Conservation (phyloP, 2,113 vertebrate genomes). For the Peromyscus leucopus region DNA sequence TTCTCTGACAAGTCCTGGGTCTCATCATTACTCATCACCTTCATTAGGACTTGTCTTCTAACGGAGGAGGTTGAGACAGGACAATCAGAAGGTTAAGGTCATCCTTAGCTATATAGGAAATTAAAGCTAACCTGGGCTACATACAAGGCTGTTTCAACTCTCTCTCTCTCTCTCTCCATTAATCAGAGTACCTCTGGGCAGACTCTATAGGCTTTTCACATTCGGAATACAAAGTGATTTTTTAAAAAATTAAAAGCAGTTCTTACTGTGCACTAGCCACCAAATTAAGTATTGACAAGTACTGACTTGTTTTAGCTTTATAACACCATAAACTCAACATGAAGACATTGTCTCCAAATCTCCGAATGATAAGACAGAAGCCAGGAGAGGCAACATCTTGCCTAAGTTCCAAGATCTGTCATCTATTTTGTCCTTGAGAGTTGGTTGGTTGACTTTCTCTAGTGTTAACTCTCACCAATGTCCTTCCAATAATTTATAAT, state of each 20-base stretch:
- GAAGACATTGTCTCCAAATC: background rate
- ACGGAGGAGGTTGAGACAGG: background rate
- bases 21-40: background rate
- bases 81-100: background rate
- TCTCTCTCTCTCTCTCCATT: background rate
- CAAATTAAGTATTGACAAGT: background rate
- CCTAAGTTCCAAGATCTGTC: background rate
- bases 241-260: background rate
- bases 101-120: background rate
- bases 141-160: background rate
- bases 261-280: background rate
- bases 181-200: background rate
- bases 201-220: background rate
- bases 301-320: constrained; percentile 8
- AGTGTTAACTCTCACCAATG: background rate
- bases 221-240: background rate
- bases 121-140: background rate
- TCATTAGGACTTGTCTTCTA: background rate
- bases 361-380: background rate
- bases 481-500: constrained; percentile 4
- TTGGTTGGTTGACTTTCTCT: background rate
- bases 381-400: background rate
- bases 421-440: background rate
- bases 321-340: background rate
- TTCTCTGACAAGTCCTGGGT: background rate